Evolutionary conservation across 2,113 vertebrate genomes (phyloP), one percentile per base, ranked within the genome.

Genomic region (Ctenomys sociabilis): DNA sequence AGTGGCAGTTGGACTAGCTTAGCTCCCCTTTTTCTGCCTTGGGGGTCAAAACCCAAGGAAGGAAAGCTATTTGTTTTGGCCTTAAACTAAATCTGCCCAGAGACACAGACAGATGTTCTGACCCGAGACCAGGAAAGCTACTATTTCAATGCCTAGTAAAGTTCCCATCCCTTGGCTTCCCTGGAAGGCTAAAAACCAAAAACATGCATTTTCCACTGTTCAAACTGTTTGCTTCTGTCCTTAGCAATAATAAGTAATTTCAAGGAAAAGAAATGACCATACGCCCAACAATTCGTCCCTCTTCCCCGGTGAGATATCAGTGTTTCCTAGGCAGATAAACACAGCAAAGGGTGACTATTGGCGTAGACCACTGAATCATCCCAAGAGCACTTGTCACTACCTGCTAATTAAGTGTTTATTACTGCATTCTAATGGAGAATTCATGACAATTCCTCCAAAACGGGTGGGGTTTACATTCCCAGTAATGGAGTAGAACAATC

Each of bases 61-160:
- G 72, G 61, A 37, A 93, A 95, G 83, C 96, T 96, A 96, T 96
- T 96, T 97, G 95, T 97, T 97, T 96, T 95, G 93, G 92, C 90
- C 88, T 97, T 96, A 96, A 95, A 97, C 93, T 94, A 97, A 95
- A 96, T 96, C 93, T 95, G 88, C 97, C 94, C 83, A 21, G 45
- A 95, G 96, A 94, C 95, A 95, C 35, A 96, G 96, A 97, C 96
- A 97, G 95, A 97, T 97, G 95, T 94, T 98, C 85, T 43, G 78
- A 97, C 90, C 93, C n/a, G 63, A 93, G 85, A 93, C 78, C 14
- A 77, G 43, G 78, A 93, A 95, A 90, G 57, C 90, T 85, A 64
- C 91, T 93, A 75, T 88, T 96, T 95, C 95, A 90, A 54, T 43
- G 75, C 81, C 89, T 35, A 52, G 75, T 66, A 93, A 95, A 93